These are phyloP conservation scores for Helarctos malayanus DNA, from an alignment of 2,797 vertebrate genomes.

Conservation along the genomic window DNA sequence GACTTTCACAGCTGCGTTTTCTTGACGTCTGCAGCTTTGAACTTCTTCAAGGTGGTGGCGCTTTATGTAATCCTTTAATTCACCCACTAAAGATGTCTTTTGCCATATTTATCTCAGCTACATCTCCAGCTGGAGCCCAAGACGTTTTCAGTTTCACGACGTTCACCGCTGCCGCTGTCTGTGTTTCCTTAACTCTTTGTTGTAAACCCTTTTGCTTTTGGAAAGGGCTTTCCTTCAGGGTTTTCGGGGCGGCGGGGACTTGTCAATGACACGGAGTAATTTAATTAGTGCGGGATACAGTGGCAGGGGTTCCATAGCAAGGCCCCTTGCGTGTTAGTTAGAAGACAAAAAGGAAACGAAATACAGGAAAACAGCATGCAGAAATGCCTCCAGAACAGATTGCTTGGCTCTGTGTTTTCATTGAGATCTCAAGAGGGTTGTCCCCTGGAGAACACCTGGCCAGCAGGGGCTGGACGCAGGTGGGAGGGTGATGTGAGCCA, in stretches of 20 bases:
- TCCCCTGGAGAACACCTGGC: accelerated
- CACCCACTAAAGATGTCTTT: conserved; percentile 9
- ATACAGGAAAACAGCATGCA: not conserved
- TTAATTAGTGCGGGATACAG: not conserved
- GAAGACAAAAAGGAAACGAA: not conserved
- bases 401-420: accelerated
- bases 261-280: no score
- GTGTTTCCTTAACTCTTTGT: not conserved
- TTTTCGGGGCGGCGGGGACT: accelerated
- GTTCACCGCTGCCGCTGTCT: not conserved
- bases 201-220: not conserved
- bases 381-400: not conserved
- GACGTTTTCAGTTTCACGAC: not conserved
- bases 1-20: not conserved
- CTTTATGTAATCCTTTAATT: not conserved
- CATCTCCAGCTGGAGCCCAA: not conserved
- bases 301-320: not conserved
- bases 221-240: no score
- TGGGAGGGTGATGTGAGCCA: not conserved
- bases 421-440: not conserved
- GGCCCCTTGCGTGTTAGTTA: not conserved
- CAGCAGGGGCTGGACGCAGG: not conserved
- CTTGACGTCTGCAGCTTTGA: not conserved
- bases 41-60: not conserved
- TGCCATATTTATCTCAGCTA: conserved; percentile 32